These are phyloP conservation scores for Tetragnatha versicolor DNA, from an alignment of 1,140 invertebrate genomes.

Conservation along the genomic window DNA sequence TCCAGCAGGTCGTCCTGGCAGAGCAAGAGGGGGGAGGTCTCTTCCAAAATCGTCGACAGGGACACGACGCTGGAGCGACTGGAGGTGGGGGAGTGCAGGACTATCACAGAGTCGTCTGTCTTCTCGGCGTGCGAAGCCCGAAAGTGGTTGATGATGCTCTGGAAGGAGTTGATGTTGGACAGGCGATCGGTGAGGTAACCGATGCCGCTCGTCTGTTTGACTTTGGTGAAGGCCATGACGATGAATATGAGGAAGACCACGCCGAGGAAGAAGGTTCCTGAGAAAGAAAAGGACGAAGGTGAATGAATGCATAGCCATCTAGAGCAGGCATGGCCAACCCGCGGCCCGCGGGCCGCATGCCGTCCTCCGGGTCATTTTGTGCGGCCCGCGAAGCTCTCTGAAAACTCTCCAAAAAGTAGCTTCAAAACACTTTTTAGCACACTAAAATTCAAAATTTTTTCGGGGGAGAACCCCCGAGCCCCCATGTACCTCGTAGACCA, in stretches of 20 bases:
- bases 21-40: neutral
- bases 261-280: neutral
- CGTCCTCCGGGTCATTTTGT: no score
- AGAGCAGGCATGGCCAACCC: no score
- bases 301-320: no score
- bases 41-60: neutral
- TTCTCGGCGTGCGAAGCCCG: neutral
- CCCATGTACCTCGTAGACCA: no score
- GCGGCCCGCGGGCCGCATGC: no score
- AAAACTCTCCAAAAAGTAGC: no score
- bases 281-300: no score
- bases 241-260: neutral
- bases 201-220: neutral
- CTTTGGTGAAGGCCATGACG: neutral
- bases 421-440: no score
- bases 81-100: neutral
- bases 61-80: neutral
- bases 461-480: no score
- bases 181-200: neutral
- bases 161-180: neutral
- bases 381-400: no score
- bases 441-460: no score
- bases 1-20: no score
- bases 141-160: neutral
- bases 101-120: neutral